These are phyloP conservation scores for Circaetus gallicus DNA, from an alignment of 2,113 vertebrate species.

Conservation along the genomic window DNA sequence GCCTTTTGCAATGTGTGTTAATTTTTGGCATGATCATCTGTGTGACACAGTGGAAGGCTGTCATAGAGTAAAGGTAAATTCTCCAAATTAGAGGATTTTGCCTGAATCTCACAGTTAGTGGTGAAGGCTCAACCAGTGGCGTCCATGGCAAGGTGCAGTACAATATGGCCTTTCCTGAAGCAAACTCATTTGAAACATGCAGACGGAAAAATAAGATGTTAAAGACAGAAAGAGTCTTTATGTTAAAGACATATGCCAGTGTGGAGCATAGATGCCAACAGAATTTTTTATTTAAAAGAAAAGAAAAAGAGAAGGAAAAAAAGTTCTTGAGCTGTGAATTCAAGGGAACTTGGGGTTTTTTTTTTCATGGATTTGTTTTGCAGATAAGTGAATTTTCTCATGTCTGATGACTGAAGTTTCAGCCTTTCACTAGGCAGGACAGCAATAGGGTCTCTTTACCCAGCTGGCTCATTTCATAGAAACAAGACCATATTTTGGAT, in stretches of 20 bases:
- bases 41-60: background rate
- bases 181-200: background rate
- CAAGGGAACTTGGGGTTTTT: background rate
- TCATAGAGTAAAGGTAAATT: background rate
- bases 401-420: background rate
- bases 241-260: background rate
- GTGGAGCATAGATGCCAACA: background rate
- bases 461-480: background rate
- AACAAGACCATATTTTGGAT: slow-evolving; percentile 4
- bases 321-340: background rate
- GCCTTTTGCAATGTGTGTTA: background rate
- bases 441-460: background rate
- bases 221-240: background rate
- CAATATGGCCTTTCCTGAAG: background rate
- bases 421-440: background rate
- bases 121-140: background rate
- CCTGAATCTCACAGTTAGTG: background rate
- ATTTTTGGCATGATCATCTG: background rate
- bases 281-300: background rate
- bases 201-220: background rate
- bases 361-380: background rate
- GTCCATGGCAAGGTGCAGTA: background rate
- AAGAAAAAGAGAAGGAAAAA: background rate
- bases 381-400: background rate
- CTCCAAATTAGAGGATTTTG: background rate